These are phyloP conservation scores for Triplophysa rosa DNA, from an alignment of 2,113 vertebrate genomes.

Conservation along the genomic window DNA sequence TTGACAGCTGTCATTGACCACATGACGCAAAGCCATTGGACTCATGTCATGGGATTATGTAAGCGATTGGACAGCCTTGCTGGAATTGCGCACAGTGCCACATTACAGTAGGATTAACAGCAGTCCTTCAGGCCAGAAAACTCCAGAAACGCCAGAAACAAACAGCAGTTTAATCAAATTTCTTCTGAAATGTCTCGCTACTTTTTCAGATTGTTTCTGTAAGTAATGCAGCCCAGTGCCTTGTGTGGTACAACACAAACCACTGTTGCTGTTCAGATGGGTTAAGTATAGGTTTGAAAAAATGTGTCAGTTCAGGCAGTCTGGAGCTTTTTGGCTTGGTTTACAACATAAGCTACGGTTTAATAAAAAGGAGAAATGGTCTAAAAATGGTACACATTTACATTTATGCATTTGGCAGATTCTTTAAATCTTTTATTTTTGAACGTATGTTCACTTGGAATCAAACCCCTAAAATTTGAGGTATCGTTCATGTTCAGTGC, in stretches of 20 bases:
- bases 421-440: too few species aligned
- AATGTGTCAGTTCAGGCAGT: conserved; percentile 2
- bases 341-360: not conserved
- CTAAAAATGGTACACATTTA: not conserved
- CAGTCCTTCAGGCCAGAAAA: conserved; percentile 55
- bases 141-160: conserved; percentile 33
- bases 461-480: too few species aligned
- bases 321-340: conserved; percentile 13
- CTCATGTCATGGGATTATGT: conserved; percentile 75
- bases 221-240: conserved; percentile 26
- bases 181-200: conserved; percentile 55
- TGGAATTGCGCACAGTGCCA: conserved; percentile 48
- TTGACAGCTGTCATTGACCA: conserved; percentile 77
- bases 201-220: conserved; percentile 27
- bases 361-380: not conserved
- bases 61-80: conserved; percentile 70
- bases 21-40: conserved; percentile 70
- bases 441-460: too few species aligned
- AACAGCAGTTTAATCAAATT: conserved; percentile 57
- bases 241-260: conserved; percentile 30
- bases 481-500: not conserved
- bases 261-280: not conserved
- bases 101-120: conserved; percentile 69
- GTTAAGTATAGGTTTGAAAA: conserved; percentile 2
- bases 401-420: too few species aligned